Conservation (phyloP, 2,113 vertebrate genomes). For the Calypte anna region DNA sequence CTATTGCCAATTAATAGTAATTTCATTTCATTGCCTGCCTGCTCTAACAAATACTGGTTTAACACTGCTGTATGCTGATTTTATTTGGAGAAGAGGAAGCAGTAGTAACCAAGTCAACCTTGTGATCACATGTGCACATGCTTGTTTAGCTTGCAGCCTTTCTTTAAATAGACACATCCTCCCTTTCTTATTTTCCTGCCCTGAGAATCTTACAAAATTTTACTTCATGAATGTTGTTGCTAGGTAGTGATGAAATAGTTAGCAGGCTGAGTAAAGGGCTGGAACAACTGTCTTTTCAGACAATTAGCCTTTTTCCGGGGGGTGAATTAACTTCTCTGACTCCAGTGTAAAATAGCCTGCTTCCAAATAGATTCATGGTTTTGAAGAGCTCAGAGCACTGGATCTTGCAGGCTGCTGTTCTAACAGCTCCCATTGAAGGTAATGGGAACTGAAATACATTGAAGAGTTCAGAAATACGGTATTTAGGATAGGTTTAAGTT, state of each 20-base stretch:
- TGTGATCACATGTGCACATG: neutral
- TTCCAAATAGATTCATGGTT: neutral
- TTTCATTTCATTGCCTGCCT: neutral
- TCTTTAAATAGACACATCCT: neutral
- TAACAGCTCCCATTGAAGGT: neutral
- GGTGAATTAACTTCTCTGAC: neutral
- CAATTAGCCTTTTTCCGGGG: neutral
- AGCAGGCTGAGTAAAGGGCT: neutral
- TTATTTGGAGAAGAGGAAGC: neutral
- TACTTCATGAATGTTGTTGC: neutral
- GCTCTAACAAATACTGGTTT: neutral
- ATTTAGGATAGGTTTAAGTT: neutral
- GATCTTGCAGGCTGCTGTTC: neutral
- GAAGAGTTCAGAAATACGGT: neutral
- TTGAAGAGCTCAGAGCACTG: neutral
- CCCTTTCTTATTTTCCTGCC: neutral
- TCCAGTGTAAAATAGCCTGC: neutral
- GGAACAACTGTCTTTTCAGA: neutral
- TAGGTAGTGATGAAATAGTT: neutral
- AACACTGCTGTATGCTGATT: neutral
- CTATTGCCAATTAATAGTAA: no score
- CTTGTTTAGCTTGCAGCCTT: neutral
- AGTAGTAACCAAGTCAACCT: neutral
- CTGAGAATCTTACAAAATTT: neutral
- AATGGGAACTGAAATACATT: neutral